Percentiles rank a stretch among this genome's conserved stretches.
phyloP scores from a whole-genome alignment of 1,140 invertebrate species.

The Heterodera carotae region DNA sequence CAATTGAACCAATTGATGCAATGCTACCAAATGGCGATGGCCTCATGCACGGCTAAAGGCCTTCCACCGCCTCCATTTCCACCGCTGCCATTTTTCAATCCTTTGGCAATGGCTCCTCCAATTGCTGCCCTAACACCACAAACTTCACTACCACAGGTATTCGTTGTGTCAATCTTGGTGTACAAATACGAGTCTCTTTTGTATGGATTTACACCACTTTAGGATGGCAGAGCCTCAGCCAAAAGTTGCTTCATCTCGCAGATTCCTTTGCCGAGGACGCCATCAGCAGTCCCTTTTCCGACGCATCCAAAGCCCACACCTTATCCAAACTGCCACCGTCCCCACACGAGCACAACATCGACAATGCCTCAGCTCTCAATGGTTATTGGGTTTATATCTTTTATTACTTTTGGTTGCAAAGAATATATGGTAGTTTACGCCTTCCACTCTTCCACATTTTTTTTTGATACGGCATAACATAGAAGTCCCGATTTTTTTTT shows the following conservation, averaged over 20 bases:
- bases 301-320: not conserved
- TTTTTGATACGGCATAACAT: no score
- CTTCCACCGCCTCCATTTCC: not conserved
- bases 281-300: constrained; percentile 4
- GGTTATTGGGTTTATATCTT: not conserved
- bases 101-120: not conserved
- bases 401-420: no score
- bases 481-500: not conserved
- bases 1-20: constrained; percentile 9
- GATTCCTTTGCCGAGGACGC: not conserved
- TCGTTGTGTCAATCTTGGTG: no score
- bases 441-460: no score
- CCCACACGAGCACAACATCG: not conserved
- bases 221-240: not conserved
- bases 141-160: not conserved
- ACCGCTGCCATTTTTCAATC: not conserved
- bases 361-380: constrained; percentile 8
- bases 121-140: not conserved
- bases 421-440: no score
- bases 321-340: not conserved
- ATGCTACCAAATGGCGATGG: not conserved
- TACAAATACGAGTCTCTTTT: no score
- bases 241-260: not conserved
- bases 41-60: not conserved
- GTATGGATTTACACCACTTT: not conserved